Conservation (phyloP, 64 coral and sea anemone genomes). For the Anthopleura sola region DNA sequence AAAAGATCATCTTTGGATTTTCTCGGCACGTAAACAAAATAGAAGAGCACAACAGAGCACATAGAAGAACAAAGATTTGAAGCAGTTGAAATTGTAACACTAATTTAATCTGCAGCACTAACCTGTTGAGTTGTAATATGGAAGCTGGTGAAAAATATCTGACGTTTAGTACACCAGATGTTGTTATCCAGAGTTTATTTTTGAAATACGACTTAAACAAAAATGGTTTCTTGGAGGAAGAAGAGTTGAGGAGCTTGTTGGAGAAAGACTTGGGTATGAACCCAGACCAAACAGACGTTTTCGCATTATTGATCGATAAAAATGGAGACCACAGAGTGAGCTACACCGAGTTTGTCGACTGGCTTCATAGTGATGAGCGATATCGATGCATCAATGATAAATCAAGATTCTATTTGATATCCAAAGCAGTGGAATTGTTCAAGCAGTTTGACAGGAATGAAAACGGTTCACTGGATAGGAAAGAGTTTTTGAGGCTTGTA, state of each 20-base stretch:
- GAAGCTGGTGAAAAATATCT: constrained; percentile 47
- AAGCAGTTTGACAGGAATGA: constrained; percentile 35
- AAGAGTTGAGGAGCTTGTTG: constrained; percentile 28
- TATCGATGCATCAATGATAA: constrained; percentile 14
- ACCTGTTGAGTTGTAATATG: not conserved
- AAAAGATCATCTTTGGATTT: no score
- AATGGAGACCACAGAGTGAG: constrained; percentile 49
- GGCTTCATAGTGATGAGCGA: constrained; percentile 47
- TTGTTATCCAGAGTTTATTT: constrained; percentile 51
- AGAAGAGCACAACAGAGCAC: no score
- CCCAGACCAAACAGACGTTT: constrained; percentile 34
- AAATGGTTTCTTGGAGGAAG: constrained; percentile 8
- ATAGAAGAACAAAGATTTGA: no score
- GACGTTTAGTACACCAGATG: constrained; percentile 3
- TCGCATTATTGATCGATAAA: constrained; percentile 36
- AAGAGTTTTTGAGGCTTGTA: constrained; percentile 26
- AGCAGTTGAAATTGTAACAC: no score
- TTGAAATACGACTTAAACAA: constrained; percentile 40
- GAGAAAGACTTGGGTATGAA: constrained; percentile 40
- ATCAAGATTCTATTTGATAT: constrained; percentile 22
- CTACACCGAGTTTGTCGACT: constrained; percentile 30
- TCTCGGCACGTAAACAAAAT: no score
- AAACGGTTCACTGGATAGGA: constrained; percentile 22
- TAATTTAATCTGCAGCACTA: no score
- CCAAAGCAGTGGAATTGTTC: constrained; percentile 56